Evolutionary conservation across 2,113 vertebrate species (phyloP).

Genomic region (Stomatorhinus ivindoensis): DNA sequence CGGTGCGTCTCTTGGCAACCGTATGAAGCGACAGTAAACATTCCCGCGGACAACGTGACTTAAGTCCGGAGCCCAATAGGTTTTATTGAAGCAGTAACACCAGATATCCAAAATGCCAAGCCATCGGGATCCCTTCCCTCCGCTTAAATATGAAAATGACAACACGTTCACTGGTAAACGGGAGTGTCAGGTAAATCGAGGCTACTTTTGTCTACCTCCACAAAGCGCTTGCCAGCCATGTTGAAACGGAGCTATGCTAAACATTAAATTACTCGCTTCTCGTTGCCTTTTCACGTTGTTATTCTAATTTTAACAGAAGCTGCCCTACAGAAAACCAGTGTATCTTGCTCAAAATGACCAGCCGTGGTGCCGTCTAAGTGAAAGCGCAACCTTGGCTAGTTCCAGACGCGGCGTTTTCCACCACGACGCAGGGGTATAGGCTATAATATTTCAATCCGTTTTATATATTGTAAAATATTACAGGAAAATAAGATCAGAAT

Average conservation of each 20-base stretch:
- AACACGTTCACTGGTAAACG: slow-evolving; percentile 41
- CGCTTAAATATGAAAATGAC: slow-evolving; percentile 48
- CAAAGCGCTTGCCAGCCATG: neutral
- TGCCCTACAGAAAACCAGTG: slow-evolving; percentile 36
- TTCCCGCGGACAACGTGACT: neutral
- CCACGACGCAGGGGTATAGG: slow-evolving; percentile 50
- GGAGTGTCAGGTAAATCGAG: slow-evolving; percentile 47
- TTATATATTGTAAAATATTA: neutral
- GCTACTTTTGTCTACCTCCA: neutral
- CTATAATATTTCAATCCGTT: neutral
- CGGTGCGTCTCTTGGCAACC: slow-evolving; percentile 53
- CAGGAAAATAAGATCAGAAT: neutral
- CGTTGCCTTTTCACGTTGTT: neutral
- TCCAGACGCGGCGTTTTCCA: slow-evolving; percentile 38
- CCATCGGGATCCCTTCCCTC: slow-evolving; percentile 53
- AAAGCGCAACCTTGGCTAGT: slow-evolving; percentile 53
- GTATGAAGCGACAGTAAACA: slow-evolving; percentile 36
- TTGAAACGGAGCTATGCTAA: neutral
- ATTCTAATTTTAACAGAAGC: slow-evolving; percentile 46
- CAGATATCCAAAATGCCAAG: slow-evolving; percentile 47
- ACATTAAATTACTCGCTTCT: neutral
- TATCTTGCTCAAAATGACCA: slow-evolving; percentile 63
- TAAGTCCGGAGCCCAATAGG: neutral
- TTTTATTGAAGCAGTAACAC: neutral
- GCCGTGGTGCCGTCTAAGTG: slow-evolving; percentile 67